A percentile compares a stretch with the other conserved stretches of the same genome.
Evolutionary conservation across 2,113 vertebrate genomes (phyloP).

Genomic region (Proteles cristata): DNA sequence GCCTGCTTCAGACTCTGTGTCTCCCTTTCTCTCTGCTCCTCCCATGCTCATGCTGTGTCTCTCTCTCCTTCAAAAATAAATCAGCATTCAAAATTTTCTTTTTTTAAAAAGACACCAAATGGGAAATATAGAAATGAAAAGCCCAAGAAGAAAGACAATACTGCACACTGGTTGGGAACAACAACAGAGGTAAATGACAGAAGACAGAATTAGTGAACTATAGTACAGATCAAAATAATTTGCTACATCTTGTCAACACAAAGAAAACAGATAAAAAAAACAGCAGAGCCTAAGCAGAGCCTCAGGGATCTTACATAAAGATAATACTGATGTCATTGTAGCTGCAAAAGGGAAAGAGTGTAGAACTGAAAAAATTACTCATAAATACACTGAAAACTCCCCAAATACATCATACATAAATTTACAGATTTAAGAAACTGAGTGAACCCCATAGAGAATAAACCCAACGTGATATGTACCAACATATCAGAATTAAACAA

Average conservation of each 20-base stretch:
- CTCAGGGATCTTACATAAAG: not conserved
- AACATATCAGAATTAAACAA: not conserved
- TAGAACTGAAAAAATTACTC: not conserved
- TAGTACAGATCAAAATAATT: not conserved
- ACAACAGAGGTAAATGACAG: not conserved
- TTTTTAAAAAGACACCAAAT: not conserved
- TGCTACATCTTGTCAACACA: not conserved
- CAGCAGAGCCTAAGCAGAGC: not conserved
- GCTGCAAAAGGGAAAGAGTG: not conserved
- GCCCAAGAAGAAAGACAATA: not conserved
- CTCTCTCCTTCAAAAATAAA: too few relatives aligned
- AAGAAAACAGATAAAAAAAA: not conserved
- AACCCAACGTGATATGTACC: not conserved
- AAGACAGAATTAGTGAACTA: not conserved
- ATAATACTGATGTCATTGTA: not conserved
- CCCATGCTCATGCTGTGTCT: too few relatives aligned
- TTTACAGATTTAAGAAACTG: not conserved
- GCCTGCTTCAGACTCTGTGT: too few relatives aligned
- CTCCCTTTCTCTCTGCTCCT: too few relatives aligned
- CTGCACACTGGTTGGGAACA: not conserved
- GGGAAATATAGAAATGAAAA: not conserved
- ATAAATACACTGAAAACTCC: not conserved
- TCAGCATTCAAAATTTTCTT: too few relatives aligned
- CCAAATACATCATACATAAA: not conserved
- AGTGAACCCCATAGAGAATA: not conserved